Base-by-base conservation (phyloP, 2,888 invertebrate species). In the Cosmopolites sordidus region DNA sequence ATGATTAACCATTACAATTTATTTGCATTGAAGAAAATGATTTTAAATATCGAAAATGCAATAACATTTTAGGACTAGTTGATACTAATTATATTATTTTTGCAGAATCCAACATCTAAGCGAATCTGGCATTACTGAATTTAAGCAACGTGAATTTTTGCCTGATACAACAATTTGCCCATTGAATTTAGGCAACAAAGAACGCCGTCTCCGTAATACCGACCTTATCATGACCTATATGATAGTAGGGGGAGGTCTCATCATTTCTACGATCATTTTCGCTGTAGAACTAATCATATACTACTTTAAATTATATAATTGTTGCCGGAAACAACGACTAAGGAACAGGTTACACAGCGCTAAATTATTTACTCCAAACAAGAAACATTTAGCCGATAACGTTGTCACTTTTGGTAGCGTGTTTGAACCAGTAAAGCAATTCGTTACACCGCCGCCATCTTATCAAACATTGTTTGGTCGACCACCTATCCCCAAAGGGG, bases 121-220 rank as follows among this genome's bases (percentile, higher is more conserved):
- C 1, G 88, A 91, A 75, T 80, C 85, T 0, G 92, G 92, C 1
- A 83, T 92, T 49, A 79, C 91, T 6, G 80, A 83, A 57, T 84
- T 82, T 63, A 77, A 86, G 44, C 77, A 84, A 45, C 75, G 76
- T 1, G 74, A 77, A 54, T 79, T 83, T 59, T 69, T 90, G 60
- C 90, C 92, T 0, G 79, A 83, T 59, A 85, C 87, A 0, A 82
- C 83, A 67, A 87, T 91, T 41, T 92, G 92, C 62, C 91, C 92
- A 0, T 77, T 89, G 46, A 83, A 92, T 71, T 75, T 92, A 60
- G 87, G 86, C 60, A 87, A 87, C 51, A 88, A 84, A 37, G 92
- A 92, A 65, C 78, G 91, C 0, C 85, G 85, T 66, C 74, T 92
- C 5, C 75, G 83, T 58, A 88, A 89, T 67, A 79, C 83, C 2